phyloP scores from a whole-genome alignment of 1,140 invertebrate species.

The Elysia chlorotica region DNA sequence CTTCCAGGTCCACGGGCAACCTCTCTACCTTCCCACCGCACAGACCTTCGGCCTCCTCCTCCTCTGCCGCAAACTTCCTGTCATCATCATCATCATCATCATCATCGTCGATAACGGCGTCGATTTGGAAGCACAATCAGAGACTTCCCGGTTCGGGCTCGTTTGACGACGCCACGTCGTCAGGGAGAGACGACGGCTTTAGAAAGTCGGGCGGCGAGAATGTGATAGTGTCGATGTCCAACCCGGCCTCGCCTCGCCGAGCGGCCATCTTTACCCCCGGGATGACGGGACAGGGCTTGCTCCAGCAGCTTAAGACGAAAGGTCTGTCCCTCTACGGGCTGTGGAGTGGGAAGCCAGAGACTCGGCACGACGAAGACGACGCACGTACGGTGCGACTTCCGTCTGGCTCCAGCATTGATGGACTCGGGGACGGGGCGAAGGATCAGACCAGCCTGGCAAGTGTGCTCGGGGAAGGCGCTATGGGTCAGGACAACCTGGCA shows the following conservation, averaged over 20 bases:
- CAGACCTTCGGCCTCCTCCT: too few relatives aligned
- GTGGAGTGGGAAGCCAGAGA: too few relatives aligned
- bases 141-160: background rate
- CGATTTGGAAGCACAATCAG: background rate
- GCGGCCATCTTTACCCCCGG: slow-evolving; percentile 15
- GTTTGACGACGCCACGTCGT: too few relatives aligned
- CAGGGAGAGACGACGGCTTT: too few relatives aligned
- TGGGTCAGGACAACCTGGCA: background rate
- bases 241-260: too few relatives aligned
- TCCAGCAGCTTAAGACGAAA: slow-evolving; percentile 46
- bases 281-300: slow-evolving; percentile 23
- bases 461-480: background rate
- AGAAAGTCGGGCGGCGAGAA: too few relatives aligned
- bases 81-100: too few relatives aligned
- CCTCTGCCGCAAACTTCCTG: too few relatives aligned
- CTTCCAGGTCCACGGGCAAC: too few relatives aligned
- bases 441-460: background rate
- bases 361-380: too few relatives aligned
- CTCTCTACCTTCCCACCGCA: too few relatives aligned
- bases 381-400: background rate
- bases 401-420: background rate
- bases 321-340: slow-evolving; percentile 44
- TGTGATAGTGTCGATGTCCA: too few relatives aligned
- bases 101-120: background rate
- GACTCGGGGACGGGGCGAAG: background rate